phyloP scores from a whole-genome alignment of 2,888 invertebrate species.

The Dastarcus helophoroides region DNA sequence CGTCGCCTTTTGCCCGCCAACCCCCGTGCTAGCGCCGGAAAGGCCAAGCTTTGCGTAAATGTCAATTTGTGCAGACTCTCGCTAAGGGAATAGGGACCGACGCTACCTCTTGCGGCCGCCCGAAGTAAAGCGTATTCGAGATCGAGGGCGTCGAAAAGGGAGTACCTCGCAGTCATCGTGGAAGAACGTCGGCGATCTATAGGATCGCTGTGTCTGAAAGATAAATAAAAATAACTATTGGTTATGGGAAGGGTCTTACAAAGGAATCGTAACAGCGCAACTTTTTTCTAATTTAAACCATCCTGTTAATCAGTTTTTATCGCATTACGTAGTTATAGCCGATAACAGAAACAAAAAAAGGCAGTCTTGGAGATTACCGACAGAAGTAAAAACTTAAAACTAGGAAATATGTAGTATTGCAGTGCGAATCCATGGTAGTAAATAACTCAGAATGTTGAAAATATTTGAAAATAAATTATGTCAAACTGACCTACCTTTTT shows the following conservation, averaged over 20 bases:
- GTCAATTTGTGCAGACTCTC: constrained; percentile 62
- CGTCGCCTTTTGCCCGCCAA: constrained; percentile 50
- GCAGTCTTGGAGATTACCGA: no score
- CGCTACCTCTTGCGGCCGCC: constrained; percentile 58
- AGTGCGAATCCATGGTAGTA: no score
- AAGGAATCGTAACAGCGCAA: constrained; percentile 11
- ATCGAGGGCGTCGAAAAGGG: constrained; percentile 59
- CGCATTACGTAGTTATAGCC: no score
- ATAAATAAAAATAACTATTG: no score
- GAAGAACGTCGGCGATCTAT: constrained; percentile 45
- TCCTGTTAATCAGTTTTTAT: no score
- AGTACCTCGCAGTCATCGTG: constrained; percentile 50
- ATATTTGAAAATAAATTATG: no score
- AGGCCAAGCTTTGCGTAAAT: constrained; percentile 61
- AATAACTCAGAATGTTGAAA: no score
- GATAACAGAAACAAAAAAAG: no score
- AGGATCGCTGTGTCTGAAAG: constrained; percentile 34
- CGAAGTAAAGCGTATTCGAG: constrained; percentile 57
- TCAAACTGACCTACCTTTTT: no score
- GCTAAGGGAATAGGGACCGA: constrained; percentile 58
- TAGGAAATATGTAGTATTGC: no score
- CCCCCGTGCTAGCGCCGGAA: constrained; percentile 58
- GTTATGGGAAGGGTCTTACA: not conserved
- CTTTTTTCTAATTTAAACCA: no score
- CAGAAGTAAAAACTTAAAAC: no score